A percentile compares a stretch with the other conserved stretches of the same genome.
Conservation (phyloP, 2,113 vertebrate species). For the Erpornis zantholeuca region DNA sequence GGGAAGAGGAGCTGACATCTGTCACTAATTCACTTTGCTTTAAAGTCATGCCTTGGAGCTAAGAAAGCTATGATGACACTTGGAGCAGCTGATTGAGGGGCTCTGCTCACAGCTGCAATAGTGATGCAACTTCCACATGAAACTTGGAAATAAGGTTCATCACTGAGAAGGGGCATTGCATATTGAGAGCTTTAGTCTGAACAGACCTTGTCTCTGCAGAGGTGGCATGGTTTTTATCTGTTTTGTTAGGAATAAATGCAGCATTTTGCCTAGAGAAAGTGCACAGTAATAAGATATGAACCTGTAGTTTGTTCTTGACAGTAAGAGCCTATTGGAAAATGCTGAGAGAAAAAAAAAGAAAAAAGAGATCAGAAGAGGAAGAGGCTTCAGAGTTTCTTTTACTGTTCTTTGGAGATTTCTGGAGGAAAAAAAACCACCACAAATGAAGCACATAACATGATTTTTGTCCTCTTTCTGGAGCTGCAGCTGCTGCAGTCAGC, state of each 20-base stretch:
- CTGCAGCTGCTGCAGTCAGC: neutral
- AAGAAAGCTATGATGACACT: neutral
- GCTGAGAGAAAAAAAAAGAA: neutral
- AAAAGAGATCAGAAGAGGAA: neutral
- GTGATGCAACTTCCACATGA: neutral
- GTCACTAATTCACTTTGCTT: neutral
- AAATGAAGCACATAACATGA: neutral
- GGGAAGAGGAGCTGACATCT: neutral
- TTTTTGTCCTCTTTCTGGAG: constrained; percentile 17
- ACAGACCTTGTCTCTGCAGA: neutral
- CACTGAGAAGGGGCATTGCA: neutral
- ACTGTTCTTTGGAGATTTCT: neutral
- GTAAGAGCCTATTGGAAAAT: neutral
- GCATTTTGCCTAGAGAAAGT: neutral
- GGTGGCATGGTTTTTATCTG: neutral
- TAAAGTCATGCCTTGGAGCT: neutral
- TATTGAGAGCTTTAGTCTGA: neutral
- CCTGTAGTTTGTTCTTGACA: neutral
- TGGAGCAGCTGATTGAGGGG: neutral
- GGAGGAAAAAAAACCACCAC: neutral
- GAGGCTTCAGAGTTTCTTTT: neutral
- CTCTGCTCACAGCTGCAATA: neutral
- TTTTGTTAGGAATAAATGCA: neutral
- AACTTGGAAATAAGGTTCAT: neutral
- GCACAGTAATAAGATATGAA: neutral